A percentile compares a stretch with the other conserved stretches of the same genome.
phyloP scores from a whole-genome alignment of 2,113 vertebrate species.

The Vidua chalybeata region DNA sequence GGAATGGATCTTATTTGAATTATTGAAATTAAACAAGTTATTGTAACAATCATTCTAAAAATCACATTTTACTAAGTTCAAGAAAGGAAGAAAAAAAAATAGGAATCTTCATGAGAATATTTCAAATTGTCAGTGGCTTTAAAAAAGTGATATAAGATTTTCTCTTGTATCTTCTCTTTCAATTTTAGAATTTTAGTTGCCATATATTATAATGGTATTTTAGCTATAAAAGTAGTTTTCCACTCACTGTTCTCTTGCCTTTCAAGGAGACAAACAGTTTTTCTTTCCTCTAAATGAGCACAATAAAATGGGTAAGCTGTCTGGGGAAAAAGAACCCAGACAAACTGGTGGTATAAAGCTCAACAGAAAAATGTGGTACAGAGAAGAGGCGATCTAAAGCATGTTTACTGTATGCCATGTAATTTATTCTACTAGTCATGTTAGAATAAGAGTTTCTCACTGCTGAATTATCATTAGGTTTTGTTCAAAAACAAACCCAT shows the following conservation, averaged over 20 bases:
- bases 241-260: conserved; percentile 47
- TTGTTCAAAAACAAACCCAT: neutral
- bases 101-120: conserved; percentile 49
- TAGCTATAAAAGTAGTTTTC: conserved; percentile 65
- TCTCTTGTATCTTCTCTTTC: conserved; percentile 42
- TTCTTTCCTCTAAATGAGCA: conserved; percentile 67
- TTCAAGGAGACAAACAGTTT: conserved; percentile 68
- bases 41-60: conserved; percentile 58
- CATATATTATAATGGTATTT: conserved; percentile 62
- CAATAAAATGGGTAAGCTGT: conserved; percentile 63
- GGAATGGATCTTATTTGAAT: conserved; percentile 46
- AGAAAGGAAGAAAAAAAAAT: conserved; percentile 16
- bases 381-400: conserved; percentile 45
- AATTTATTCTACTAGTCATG: conserved; percentile 37
- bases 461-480: neutral
- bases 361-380: conserved; percentile 60
- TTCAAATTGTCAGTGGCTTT: conserved; percentile 56
- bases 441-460: conserved; percentile 25
- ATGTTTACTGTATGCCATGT: conserved; percentile 6
- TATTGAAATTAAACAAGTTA: conserved; percentile 63
- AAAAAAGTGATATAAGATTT: conserved; percentile 57
- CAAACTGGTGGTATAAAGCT: conserved; percentile 52
- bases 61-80: conserved; percentile 44
- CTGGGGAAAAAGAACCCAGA: conserved; percentile 24
- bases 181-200: conserved; percentile 66